Evolutionary conservation across 2,888 invertebrate genomes (phyloP).

Genomic region (Sepiola atlantica): DNA sequence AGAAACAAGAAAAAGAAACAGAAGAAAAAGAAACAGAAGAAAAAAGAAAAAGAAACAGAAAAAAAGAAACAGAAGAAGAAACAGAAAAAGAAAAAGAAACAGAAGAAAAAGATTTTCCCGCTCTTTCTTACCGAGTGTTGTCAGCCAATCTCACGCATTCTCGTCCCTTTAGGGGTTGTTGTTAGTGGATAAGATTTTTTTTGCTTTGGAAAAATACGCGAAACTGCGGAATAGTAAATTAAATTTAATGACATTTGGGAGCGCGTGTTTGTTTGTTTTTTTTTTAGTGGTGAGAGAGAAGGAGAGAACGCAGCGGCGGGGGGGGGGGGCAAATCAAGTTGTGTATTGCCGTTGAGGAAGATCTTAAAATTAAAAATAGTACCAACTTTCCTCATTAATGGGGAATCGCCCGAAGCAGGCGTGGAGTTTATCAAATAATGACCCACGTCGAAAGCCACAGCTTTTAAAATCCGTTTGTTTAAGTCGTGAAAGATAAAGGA

Average conservation of each 20-base stretch:
- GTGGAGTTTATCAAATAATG: constrained; percentile 32
- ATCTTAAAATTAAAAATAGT: constrained; percentile 21
- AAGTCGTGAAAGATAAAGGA: neutral
- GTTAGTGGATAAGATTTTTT: neutral
- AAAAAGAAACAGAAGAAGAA: too few relatives aligned
- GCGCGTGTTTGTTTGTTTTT: neutral
- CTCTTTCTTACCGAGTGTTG: neutral
- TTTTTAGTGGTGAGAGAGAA: too few relatives aligned
- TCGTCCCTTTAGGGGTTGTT: constrained; percentile 11
- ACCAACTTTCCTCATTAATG: neutral
- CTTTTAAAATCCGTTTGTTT: constrained; percentile 3
- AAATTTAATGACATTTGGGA: constrained; percentile 32
- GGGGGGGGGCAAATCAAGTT: neutral
- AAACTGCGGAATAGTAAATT: constrained; percentile 10
- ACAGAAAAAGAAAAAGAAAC: too few relatives aligned
- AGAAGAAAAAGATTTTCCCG: too few relatives aligned
- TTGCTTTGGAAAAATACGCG: neutral
- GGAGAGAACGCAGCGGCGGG: too few relatives aligned
- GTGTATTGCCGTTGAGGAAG: neutral
- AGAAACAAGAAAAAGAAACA: too few relatives aligned
- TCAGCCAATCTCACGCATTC: neutral
- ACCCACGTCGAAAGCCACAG: neutral
- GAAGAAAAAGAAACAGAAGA: too few relatives aligned
- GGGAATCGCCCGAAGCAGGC: constrained; percentile 12
- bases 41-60: too few relatives aligned